Evolutionary conservation across 2,888 invertebrate genomes (phyloP).

Genomic region (Tipula confusa): DNA sequence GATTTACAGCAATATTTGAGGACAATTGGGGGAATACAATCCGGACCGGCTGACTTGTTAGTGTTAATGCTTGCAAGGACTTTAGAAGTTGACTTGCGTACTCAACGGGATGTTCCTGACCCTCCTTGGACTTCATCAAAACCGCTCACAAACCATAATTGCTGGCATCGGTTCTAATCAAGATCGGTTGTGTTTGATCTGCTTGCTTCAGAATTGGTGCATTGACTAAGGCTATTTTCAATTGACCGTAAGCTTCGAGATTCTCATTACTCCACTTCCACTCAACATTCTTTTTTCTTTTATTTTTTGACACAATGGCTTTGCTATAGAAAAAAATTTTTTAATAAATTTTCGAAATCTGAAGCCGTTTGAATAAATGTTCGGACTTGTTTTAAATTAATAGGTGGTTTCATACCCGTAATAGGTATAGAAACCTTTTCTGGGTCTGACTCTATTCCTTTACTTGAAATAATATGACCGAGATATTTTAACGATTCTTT

Average conservation of each 20-base stretch:
- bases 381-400: slow-evolving; percentile 38
- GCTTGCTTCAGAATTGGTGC: slow-evolving; percentile 37
- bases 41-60: no score
- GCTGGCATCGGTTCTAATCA: slow-evolving; percentile 40
- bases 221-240: slow-evolving; percentile 35
- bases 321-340: slow-evolving; percentile 40
- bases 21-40: no score
- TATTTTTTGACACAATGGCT: slow-evolving; percentile 39
- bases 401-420: slow-evolving; percentile 34
- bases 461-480: no score
- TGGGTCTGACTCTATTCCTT: no score
- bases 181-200: slow-evolving; percentile 37
- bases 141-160: slow-evolving; percentile 37
- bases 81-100: slow-evolving; percentile 37
- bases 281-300: slow-evolving; percentile 37
- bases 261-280: slow-evolving; percentile 39
- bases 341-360: slow-evolving; percentile 41
- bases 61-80: neutral
- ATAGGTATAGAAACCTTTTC: slow-evolving; percentile 34
- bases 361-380: slow-evolving; percentile 40
- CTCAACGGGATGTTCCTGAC: slow-evolving; percentile 32
- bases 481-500: no score
- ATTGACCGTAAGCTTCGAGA: slow-evolving; percentile 34
- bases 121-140: slow-evolving; percentile 37
- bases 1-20: no score